These are phyloP conservation scores for Sardinella longiceps DNA, from an alignment of 2,797 vertebrate species.

Conservation along the genomic window DNA sequence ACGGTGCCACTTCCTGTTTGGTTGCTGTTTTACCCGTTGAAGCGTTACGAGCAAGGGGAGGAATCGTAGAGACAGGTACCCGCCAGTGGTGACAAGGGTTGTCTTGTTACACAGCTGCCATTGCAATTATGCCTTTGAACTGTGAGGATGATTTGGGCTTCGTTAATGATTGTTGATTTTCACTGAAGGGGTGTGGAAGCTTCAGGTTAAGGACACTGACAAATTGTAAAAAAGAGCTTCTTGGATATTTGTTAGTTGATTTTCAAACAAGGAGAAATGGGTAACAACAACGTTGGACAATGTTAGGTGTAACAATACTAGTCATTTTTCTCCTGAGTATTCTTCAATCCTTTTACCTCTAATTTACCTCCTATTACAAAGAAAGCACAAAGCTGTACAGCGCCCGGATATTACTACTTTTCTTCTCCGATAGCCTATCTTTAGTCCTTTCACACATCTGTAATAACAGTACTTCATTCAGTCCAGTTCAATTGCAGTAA, in stretches of 20 bases:
- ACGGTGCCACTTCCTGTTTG: background rate
- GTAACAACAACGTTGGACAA: background rate
- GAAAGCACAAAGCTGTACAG: background rate
- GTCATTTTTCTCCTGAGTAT: background rate
- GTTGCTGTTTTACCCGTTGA: background rate
- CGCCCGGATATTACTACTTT: background rate
- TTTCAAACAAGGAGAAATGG: background rate
- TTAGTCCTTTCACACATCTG: background rate
- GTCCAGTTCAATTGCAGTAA: too few relatives aligned
- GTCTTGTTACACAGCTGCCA: background rate
- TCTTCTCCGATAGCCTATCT: background rate
- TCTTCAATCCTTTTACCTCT: background rate
- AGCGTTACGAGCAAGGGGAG: background rate
- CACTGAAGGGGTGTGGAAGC: background rate
- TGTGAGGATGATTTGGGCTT: background rate
- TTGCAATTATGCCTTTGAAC: background rate
- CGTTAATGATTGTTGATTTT: background rate
- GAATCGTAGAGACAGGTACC: background rate
- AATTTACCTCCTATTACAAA: background rate
- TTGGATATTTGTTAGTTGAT: background rate
- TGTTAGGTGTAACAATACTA: background rate
- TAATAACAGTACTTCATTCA: too few relatives aligned
- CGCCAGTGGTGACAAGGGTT: background rate
- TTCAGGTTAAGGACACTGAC: background rate
- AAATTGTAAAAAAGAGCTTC: background rate